phyloP scores from a whole-genome alignment of 2,888 invertebrate species.

The Epirrita christyi region DNA sequence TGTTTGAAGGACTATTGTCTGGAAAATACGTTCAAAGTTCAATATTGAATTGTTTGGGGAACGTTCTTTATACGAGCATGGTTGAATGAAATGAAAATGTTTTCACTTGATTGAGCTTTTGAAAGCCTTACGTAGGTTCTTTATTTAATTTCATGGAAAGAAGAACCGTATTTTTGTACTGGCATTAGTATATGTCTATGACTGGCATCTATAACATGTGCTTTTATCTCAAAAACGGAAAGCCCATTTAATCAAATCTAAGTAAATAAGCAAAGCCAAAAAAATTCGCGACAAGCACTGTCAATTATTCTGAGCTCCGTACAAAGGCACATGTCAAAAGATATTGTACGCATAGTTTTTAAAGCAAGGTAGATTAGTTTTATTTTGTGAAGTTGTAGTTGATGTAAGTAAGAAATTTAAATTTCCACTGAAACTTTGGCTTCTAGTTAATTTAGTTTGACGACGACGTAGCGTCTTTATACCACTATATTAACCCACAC shows the following conservation, averaged over 20 bases:
- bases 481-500: background rate
- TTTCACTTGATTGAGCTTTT: slow-evolving; percentile 13
- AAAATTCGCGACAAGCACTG: no score
- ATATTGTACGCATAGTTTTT: no score
- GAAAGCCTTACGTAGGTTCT: slow-evolving; percentile 1
- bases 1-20: slow-evolving; percentile 3
- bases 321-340: no score
- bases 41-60: slow-evolving; percentile 10
- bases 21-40: slow-evolving; percentile 12
- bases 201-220: background rate
- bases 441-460: background rate
- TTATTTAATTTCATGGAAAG: background rate
- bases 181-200: background rate
- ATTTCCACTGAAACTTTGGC: no score
- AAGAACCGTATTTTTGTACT: background rate
- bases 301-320: no score
- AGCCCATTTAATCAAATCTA: no score
- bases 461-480: background rate
- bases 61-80: slow-evolving; percentile 8
- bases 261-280: no score
- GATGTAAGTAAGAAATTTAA: no score
- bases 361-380: no score
- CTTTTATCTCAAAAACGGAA: no score
- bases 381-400: no score
- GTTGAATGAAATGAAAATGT: slow-evolving; percentile 16